Evolutionary conservation across 2,888 invertebrate species (phyloP), one percentile per base, ranked within the genome.

Genomic region (Coleophora flavipennella): DNA sequence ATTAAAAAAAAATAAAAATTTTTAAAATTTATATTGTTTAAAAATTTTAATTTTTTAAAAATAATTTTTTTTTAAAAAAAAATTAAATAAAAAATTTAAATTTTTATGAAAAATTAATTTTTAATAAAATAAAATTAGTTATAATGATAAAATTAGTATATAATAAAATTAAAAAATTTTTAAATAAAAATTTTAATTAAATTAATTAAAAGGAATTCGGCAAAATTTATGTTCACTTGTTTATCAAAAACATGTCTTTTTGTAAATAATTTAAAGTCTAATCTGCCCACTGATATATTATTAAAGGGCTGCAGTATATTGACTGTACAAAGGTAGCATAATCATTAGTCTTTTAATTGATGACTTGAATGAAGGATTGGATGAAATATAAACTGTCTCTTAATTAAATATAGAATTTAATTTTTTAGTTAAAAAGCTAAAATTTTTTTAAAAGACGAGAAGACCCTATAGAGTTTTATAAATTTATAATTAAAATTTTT

Each of bases 311-410:
- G 91, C 91, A 87, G 90, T 91, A 91, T 87, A 67, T 85, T 91
- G 85, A 91, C 89, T 87, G 90, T 91, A 87, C 90, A 86, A 91
- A 91, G 90, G 90, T 91, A 92, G 90, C 91, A 90, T 90, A 91
- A 91, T 74, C 66, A 75, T 53, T 91, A 88, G 90, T 89, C 87
- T 90, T 86, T 91, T 92, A 90, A 92, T 90, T 92, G 84, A 70
- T 86, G 88, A 86, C 91, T 91, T 70, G 91, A 79, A 92, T 92
- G 91, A 92, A 92, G 60, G 91, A 88, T 87, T 89, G 72, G 69
- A 91, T 88, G 87, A 89, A 57, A 86, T 86, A 87, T 85, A 70
- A 64, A 62, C 86, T 89, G 86, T 90, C 79, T 89, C 57, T 64
- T 46, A 51, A 14, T 63, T 74, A 72, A 46, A 48, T 38, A 40